Evolutionary conservation across 2,888 invertebrate genomes (phyloP).

Genomic region (Mycalesis mineus): DNA sequence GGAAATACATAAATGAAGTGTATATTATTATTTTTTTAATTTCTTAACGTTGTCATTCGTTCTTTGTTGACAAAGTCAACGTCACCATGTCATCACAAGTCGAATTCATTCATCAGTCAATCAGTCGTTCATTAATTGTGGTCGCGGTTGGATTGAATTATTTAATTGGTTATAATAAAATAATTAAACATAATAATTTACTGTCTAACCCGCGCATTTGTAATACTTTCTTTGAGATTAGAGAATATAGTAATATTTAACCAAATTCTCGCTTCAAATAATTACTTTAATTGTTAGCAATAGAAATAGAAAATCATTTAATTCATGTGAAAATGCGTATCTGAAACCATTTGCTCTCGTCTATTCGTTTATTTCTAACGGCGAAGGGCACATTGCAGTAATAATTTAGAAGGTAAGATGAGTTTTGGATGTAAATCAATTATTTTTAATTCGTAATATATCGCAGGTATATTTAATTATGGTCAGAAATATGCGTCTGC

Average conservation of each 20-base stretch:
- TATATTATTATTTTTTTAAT: neutral
- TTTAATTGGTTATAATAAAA: neutral
- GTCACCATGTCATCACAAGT: neutral
- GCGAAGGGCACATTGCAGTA: neutral
- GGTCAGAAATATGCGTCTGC: too few relatives aligned
- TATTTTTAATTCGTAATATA: neutral
- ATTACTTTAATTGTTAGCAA: neutral
- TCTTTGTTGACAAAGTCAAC: neutral
- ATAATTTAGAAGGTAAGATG: neutral
- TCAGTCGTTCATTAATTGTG: neutral
- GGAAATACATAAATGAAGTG: too few relatives aligned
- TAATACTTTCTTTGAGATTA: neutral
- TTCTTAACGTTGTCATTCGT: neutral
- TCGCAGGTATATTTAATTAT: neutral
- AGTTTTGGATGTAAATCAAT: neutral
- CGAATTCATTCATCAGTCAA: neutral
- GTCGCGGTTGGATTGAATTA: neutral
- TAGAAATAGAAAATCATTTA: neutral
- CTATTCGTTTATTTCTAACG: neutral
- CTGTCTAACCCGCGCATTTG: neutral
- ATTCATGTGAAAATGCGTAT: constrained; percentile 14
- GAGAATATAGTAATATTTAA: neutral
- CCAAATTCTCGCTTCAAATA: neutral
- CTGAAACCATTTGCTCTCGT: constrained; percentile 1
- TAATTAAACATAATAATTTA: neutral